Evolutionary conservation across 2,797 vertebrate genomes (phyloP).

Genomic region (Prunella strophiata): DNA sequence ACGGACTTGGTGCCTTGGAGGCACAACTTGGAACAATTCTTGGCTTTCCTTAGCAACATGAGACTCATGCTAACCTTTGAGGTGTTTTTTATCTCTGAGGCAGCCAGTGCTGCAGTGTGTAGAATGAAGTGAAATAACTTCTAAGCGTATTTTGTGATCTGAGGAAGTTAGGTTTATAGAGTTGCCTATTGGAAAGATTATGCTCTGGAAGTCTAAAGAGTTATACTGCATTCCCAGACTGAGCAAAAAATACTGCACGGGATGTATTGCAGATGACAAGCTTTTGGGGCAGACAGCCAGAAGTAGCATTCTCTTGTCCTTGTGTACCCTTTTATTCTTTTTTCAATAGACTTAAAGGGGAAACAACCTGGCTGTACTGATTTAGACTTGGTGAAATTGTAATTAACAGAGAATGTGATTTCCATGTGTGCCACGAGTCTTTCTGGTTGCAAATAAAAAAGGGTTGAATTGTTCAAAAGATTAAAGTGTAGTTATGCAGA

Average conservation of each 20-base stretch:
- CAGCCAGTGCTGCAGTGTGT: neutral
- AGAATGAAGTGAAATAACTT: neutral
- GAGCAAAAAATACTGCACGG: neutral
- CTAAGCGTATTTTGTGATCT: neutral
- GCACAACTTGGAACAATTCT: neutral
- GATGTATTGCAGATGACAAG: neutral
- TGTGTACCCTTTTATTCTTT: neutral
- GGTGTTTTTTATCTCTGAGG: neutral
- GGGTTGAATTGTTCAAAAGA: neutral
- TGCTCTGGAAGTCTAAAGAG: neutral
- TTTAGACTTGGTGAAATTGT: neutral
- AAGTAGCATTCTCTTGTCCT: neutral
- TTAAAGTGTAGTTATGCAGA: neutral
- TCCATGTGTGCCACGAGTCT: rapidly evolving
- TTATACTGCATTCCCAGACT: neutral
- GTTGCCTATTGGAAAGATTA: neutral
- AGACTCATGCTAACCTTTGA: neutral
- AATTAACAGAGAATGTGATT: neutral
- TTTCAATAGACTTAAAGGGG: neutral
- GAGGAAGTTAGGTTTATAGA: neutral
- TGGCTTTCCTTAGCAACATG: neutral
- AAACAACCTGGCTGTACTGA: neutral
- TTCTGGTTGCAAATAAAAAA: neutral
- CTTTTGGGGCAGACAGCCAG: neutral
- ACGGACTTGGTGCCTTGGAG: neutral